Percentiles rank a stretch among this genome's conserved stretches.
phyloP scores from a whole-genome alignment of 1,140 invertebrate genomes.

The Megalopta genalis region DNA sequence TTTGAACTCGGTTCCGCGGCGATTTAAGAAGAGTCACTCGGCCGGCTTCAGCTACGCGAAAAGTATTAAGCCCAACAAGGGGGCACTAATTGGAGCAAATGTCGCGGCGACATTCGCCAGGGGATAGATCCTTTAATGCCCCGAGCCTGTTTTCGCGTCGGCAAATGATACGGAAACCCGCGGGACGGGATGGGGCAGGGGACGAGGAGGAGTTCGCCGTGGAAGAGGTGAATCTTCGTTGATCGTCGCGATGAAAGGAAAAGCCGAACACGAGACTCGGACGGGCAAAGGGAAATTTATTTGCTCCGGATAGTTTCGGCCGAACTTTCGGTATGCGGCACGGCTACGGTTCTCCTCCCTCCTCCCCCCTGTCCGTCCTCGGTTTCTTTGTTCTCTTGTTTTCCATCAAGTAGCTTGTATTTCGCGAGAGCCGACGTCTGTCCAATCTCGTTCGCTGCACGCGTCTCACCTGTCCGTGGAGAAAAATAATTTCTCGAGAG shows the following conservation, averaged over 20 bases:
- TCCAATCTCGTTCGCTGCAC: slow-evolving; percentile 58
- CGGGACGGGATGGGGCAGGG: too few species aligned
- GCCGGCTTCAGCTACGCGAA: slow-evolving; percentile 47
- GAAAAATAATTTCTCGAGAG: slow-evolving; percentile 57
- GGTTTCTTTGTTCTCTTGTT: neutral
- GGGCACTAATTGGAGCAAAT: slow-evolving; percentile 57
- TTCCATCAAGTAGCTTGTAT: slow-evolving; percentile 42
- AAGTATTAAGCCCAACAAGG: slow-evolving; percentile 60
- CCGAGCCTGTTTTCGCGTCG: slow-evolving; percentile 10
- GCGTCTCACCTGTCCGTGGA: slow-evolving; percentile 51
- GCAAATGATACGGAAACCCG: slow-evolving; percentile 11
- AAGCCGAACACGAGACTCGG: neutral
- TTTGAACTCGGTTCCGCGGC: slow-evolving; percentile 56
- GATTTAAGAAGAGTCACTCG: slow-evolving; percentile 58
- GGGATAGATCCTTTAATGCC: neutral
- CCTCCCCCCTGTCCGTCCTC: neutral
- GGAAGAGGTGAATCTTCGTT: neutral
- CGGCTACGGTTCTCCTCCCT: neutral
- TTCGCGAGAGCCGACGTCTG: slow-evolving; percentile 55
- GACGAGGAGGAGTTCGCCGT: too few species aligned
- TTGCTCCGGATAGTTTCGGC: neutral
- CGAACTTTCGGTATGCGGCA: neutral
- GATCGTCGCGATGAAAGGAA: neutral
- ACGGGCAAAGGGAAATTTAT: slow-evolving; percentile 11
- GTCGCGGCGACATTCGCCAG: slow-evolving; percentile 34